Percentiles rank a stretch among this genome's conserved stretches.
Conservation (phyloP, 2,113 vertebrate genomes). For the Thymallus thymallus region DNA sequence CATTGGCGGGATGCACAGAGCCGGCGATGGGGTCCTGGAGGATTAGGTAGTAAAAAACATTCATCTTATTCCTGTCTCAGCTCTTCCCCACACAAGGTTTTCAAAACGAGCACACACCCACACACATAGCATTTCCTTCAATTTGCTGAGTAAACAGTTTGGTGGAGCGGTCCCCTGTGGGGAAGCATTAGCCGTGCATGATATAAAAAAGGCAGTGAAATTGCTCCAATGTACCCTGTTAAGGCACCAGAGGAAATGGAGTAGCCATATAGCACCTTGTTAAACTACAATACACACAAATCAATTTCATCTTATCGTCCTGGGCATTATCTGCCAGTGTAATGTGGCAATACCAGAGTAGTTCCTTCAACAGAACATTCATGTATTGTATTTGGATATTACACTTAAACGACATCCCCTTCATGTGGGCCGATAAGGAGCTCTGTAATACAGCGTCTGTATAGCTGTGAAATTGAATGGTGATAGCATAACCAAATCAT, state of each 20-base stretch:
- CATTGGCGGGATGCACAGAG: slow-evolving; percentile 72
- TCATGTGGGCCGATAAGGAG: slow-evolving; percentile 29
- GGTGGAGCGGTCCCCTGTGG: slow-evolving; percentile 56
- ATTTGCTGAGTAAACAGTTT: slow-evolving; percentile 66
- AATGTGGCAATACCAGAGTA: slow-evolving; percentile 9
- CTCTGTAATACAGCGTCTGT: slow-evolving; percentile 1
- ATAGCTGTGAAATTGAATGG: slow-evolving; percentile 24
- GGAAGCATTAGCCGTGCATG: slow-evolving; percentile 29
- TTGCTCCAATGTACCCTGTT: slow-evolving; percentile 42
- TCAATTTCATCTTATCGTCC: slow-evolving; percentile 16
- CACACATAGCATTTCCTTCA: slow-evolving; percentile 53
- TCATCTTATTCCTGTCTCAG: slow-evolving; percentile 15
- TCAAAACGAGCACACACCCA: slow-evolving; percentile 14
- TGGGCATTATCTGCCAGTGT: slow-evolving; percentile 22
- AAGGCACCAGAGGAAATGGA: slow-evolving; percentile 15
- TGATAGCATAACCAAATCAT: slow-evolving; percentile 29
- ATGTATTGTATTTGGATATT: slow-evolving; percentile 21
- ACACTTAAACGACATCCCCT: slow-evolving; percentile 10
- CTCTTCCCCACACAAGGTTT: slow-evolving; percentile 16
- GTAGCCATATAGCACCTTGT: slow-evolving; percentile 34
- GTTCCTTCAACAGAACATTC: slow-evolving; percentile 28
- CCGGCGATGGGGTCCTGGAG: slow-evolving; percentile 79
- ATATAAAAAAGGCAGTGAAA: neutral
- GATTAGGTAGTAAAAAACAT: neutral
- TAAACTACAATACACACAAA: slow-evolving; percentile 33